These are phyloP conservation scores for Rana temporaria DNA, from an alignment of 2,113 vertebrate genomes.

Conservation along the genomic window DNA sequence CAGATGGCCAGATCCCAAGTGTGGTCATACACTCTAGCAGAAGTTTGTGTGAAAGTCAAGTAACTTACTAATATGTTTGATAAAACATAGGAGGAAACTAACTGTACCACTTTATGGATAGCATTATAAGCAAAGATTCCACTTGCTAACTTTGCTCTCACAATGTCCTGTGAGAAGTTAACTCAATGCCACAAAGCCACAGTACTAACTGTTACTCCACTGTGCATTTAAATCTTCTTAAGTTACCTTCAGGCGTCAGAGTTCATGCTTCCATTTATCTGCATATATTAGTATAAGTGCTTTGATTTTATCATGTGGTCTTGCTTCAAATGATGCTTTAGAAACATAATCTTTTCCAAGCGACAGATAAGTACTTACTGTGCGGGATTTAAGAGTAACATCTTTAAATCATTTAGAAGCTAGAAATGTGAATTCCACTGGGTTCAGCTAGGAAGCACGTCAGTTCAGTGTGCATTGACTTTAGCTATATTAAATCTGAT, in stretches of 20 bases:
- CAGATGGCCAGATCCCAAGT: no score
- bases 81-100: no score
- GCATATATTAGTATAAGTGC: neutral
- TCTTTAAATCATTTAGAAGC: neutral
- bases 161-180: no score
- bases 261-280: neutral
- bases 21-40: no score
- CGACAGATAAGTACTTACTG: neutral
- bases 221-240: neutral
- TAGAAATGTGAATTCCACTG: neutral
- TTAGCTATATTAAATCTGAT: slow-evolving; percentile 55
- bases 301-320: neutral
- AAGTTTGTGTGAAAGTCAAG: no score
- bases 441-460: neutral
- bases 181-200: no score
- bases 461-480: slow-evolving; percentile 53
- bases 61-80: no score
- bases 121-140: no score
- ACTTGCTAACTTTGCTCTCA: no score
- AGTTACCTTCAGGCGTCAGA: neutral
- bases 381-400: neutral
- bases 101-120: no score
- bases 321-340: neutral
- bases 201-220: no score
- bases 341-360: neutral